These are phyloP conservation scores for Sclerodermus sp. DNA, from an alignment of 2,888 invertebrate genomes.

Conservation along the genomic window DNA sequence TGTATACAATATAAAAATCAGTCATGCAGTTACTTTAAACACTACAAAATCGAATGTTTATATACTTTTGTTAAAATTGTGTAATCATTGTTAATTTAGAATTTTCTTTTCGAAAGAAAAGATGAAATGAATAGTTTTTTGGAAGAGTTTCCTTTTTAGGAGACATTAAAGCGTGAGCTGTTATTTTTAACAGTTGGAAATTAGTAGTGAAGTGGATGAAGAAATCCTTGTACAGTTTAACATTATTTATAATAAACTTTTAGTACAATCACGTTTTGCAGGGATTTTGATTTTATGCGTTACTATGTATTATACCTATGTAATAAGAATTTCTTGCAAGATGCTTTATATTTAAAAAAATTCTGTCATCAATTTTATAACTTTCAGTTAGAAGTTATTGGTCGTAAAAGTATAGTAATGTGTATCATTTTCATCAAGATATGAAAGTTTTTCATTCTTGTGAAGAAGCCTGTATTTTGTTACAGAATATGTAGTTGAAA, in stretches of 20 bases:
- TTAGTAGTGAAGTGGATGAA: constrained; percentile 13
- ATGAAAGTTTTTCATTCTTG: too few relatives aligned
- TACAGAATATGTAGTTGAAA: constrained; percentile 32
- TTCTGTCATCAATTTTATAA: too few relatives aligned
- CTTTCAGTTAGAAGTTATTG: too few relatives aligned
- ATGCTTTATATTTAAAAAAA: background rate
- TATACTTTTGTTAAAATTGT: constrained; percentile 46
- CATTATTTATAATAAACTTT: constrained; percentile 46
- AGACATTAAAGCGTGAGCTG: constrained; percentile 8
- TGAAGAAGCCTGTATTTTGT: constrained; percentile 21
- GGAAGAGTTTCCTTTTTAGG: constrained; percentile 23
- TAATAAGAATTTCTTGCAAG: too few relatives aligned
- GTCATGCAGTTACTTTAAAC: constrained; percentile 18
- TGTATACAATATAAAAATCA: constrained; percentile 14
- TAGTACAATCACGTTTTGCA: constrained; percentile 39
- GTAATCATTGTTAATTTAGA: constrained; percentile 42
- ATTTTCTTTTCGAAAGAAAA: constrained; percentile 24
- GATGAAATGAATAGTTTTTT: too few relatives aligned
- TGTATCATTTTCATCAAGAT: too few relatives aligned
- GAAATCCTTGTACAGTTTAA: constrained; percentile 30
- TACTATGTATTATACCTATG: constrained; percentile 6
- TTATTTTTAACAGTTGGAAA: background rate
- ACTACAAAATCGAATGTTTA: constrained; percentile 25
- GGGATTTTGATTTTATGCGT: constrained; percentile 33
- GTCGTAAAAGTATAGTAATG: too few relatives aligned